These are phyloP conservation scores for Synergus japonicus DNA, from an alignment of 2,888 invertebrate species.

Conservation along the genomic window DNA sequence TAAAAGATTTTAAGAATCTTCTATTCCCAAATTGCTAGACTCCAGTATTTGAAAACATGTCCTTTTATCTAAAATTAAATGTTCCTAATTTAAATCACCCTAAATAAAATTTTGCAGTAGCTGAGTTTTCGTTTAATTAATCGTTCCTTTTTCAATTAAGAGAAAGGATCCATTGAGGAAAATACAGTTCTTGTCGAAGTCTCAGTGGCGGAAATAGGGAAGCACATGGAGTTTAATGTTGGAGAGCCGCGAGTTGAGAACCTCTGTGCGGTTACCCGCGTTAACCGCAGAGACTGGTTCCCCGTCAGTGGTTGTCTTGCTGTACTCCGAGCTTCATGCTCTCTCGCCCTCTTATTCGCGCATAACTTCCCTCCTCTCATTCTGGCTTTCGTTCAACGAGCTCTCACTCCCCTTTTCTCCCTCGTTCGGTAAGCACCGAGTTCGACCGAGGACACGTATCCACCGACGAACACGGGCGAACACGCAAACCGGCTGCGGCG, in stretches of 20 bases:
- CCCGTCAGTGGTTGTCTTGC: slow-evolving; percentile 61
- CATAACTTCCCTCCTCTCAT: slow-evolving; percentile 48
- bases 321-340: slow-evolving; percentile 53
- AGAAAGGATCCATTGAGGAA: slow-evolving; percentile 12
- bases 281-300: slow-evolving; percentile 73
- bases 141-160: neutral
- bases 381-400: slow-evolving; percentile 45
- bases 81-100: no score
- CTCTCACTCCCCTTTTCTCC: slow-evolving; percentile 48
- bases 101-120: neutral
- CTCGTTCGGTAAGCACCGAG: slow-evolving; percentile 62
- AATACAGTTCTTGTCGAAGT: neutral
- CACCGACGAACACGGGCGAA: slow-evolving; percentile 65
- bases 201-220: neutral
- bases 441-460: slow-evolving; percentile 73
- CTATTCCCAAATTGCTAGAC: neutral
- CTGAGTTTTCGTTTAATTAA: neutral
- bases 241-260: slow-evolving; percentile 73
- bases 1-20: slow-evolving; percentile 8
- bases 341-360: slow-evolving; percentile 44
- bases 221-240: neutral
- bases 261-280: slow-evolving; percentile 76
- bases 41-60: neutral
- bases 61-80: no score
- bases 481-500: slow-evolving; percentile 73